Evolutionary conservation across 2,888 invertebrate species (phyloP).

Genomic region (Leptarthrus brevirostris): DNA sequence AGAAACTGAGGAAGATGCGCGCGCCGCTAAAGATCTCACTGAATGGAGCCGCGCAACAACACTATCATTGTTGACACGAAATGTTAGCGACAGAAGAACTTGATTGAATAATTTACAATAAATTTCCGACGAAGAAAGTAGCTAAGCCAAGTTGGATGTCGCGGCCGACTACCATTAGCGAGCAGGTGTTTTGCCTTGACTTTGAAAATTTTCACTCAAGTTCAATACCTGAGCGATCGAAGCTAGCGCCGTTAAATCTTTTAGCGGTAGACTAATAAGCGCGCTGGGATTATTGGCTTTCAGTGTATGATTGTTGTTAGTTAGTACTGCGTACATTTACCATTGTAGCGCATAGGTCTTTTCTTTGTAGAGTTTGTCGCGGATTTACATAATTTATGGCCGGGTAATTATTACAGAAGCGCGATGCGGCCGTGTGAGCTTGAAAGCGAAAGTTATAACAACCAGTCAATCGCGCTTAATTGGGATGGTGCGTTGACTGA

Average conservation of each 20-base stretch:
- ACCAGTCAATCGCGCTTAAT: constrained; percentile 9
- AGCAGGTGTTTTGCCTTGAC: constrained; percentile 40
- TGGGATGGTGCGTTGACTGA: constrained; percentile 35
- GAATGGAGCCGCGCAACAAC: constrained; percentile 7
- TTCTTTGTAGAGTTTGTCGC: constrained; percentile 33
- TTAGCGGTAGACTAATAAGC: background rate
- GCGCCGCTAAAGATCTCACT: background rate
- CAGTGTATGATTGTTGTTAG: background rate
- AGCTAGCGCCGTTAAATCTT: constrained; percentile 16
- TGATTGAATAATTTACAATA: constrained; percentile 42
- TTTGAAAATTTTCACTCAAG: constrained; percentile 46
- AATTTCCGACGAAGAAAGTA: constrained; percentile 35
- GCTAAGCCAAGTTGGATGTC: constrained; percentile 2
- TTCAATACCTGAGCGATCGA: constrained; percentile 30
- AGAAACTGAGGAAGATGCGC: constrained; percentile 25
- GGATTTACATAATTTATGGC: constrained; percentile 45
- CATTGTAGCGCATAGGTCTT: background rate
- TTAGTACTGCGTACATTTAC: constrained; percentile 16
- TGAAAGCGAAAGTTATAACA: constrained; percentile 36
- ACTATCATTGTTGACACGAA: constrained; percentile 3
- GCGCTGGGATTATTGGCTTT: constrained; percentile 13
- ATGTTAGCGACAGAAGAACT: constrained; percentile 21
- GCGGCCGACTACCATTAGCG: constrained; percentile 16
- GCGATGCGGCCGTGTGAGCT: constrained; percentile 17
- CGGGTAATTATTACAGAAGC: constrained; percentile 36